Percentiles rank a stretch among this genome's conserved stretches.
phyloP scores from a whole-genome alignment of 2,797 vertebrate genomes.

The Mionectes olivaceus region DNA sequence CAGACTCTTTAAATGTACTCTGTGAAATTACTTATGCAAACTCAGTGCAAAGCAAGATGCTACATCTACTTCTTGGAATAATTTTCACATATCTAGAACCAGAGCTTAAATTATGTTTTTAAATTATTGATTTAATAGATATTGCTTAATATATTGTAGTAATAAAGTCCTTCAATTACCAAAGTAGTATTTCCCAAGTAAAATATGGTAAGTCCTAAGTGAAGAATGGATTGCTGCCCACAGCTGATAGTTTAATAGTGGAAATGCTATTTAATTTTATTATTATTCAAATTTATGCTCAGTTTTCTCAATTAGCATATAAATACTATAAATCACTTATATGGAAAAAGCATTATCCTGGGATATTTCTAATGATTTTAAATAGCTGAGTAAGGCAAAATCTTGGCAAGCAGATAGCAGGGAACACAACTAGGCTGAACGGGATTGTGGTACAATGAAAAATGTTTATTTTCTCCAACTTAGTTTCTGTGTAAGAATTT shows the following conservation, averaged over 20 bases:
- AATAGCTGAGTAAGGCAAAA: not conserved
- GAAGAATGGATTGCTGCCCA: not conserved
- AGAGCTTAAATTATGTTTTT: not conserved
- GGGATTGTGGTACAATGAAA: not conserved
- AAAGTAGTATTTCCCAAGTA: not conserved
- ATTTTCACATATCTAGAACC: not conserved
- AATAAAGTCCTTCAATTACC: not conserved
- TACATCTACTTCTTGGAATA: not conserved
- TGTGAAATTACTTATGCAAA: not conserved
- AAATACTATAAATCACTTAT: not conserved
- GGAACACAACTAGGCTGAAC: not conserved
- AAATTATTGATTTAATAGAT: not conserved
- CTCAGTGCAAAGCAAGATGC: not conserved
- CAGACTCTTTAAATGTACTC: not conserved
- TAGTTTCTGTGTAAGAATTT: not conserved
- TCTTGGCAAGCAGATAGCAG: not conserved
- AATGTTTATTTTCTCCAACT: not conserved
- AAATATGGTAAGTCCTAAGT: not conserved
- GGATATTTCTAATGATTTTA: not conserved
- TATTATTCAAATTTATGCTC: not conserved
- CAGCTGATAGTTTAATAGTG: not conserved
- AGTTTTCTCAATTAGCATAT: not conserved
- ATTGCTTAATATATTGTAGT: not conserved
- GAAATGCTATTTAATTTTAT: not conserved
- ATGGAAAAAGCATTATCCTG: not conserved